Evolutionary conservation across 2,797 vertebrate genomes (phyloP).

Genomic region (Brotula barbata): DNA sequence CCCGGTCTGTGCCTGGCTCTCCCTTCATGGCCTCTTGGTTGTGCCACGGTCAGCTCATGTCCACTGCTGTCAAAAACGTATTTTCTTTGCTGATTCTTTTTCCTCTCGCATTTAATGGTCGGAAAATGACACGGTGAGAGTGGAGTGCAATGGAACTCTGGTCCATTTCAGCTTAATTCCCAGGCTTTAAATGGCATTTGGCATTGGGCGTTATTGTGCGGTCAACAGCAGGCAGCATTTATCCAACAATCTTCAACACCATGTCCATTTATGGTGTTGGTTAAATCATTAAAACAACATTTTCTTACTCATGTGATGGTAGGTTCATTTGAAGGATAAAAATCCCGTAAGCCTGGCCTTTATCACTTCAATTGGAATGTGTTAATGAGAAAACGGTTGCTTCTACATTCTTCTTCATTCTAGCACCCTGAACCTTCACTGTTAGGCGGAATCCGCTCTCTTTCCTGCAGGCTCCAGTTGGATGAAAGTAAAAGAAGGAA

Average conservation of each 20-base stretch:
- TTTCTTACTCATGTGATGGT: slow-evolving; percentile 21
- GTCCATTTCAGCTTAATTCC: slow-evolving; percentile 41
- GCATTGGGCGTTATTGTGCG: slow-evolving; percentile 31
- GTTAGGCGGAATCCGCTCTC: slow-evolving; percentile 32
- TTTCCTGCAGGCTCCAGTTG: slow-evolving; percentile 50
- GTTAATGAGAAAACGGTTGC: slow-evolving; percentile 60
- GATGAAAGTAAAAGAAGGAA: slow-evolving; percentile 22
- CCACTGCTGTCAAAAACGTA: slow-evolving; percentile 43
- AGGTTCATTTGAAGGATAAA: slow-evolving; percentile 23
- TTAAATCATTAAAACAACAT: slow-evolving; percentile 33
- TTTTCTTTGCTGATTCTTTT: slow-evolving; percentile 40
- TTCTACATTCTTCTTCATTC: slow-evolving; percentile 24
- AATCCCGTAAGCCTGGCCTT: slow-evolving; percentile 2
- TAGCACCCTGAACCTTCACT: slow-evolving; percentile 23
- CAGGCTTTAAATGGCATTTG: slow-evolving; percentile 51
- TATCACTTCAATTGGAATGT: slow-evolving; percentile 39
- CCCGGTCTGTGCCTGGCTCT: slow-evolving; percentile 49
- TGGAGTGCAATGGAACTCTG: slow-evolving; percentile 26
- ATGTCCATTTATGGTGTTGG: slow-evolving; percentile 19
- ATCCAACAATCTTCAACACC: slow-evolving; percentile 39
- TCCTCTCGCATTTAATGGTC: slow-evolving; percentile 30
- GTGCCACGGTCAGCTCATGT: slow-evolving; percentile 51
- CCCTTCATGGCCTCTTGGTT: slow-evolving; percentile 39
- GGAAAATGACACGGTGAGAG: slow-evolving; percentile 45
- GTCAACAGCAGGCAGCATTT: slow-evolving; percentile 36